Base-by-base conservation (phyloP, 1,140 invertebrate genomes). In the Pogonomyrmex barbatus region DNA sequence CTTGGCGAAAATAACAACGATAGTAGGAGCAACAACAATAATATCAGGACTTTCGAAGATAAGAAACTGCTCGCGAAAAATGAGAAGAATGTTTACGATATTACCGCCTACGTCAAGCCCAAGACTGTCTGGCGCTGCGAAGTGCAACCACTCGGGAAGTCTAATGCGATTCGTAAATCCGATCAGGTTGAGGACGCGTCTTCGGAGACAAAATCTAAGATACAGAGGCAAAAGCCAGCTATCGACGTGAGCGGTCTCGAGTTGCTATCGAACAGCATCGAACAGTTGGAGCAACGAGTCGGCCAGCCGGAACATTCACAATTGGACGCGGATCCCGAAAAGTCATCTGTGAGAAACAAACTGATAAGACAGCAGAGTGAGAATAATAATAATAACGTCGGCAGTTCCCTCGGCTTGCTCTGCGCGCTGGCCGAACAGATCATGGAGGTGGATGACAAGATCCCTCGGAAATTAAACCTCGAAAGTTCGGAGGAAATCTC, bases 391-490 rank as follows among this genome's bases (percentile, higher is more conserved):
- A 62, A 95, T 96, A 88, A 95, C 94, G 95, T 97, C 1, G 97
- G 94, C 42, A 94, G 97, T 84, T 97, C 98, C 0, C 94, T 98
- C 36, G 97, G 97, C 78, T 93, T 98, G 39, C 93, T 98, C 4
- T 98, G 98, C 93, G 97, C 97, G 1, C 94, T 98, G 39, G 98
- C 98, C 0, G 98, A 98, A 91, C 97, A 98, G 91, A 96, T 97
- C 98, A 73, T 73, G 91, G 97, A 98, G 93, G 96, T 95, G 4
- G 96, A 94, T 17, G 96, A 96, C 63, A 93, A 93, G 77, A 77
- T 89, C 68, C 65, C 86, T 78, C 89, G 83, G 79, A 91, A 89
- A 71, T 45, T 63, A 5, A 88, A 71, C 63, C 39, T 87, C 0
- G 93, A 94, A 0, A 92, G 85, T 68, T 92, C 92, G 0, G 91